phyloP scores from a whole-genome alignment of 2,888 invertebrate genomes.

The Sminthurinus aureus region DNA sequence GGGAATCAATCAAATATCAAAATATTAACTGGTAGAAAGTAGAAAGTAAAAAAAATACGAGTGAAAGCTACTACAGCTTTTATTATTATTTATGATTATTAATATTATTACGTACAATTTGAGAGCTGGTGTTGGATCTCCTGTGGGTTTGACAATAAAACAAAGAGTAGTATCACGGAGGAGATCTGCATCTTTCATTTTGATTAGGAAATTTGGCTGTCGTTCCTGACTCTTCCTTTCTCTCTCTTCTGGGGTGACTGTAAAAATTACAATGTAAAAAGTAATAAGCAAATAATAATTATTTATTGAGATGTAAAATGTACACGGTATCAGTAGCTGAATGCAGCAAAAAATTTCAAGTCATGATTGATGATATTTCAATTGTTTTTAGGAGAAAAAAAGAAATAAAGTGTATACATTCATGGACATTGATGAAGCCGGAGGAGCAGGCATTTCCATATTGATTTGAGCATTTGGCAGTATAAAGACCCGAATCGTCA shows the following conservation, averaged over 20 bases:
- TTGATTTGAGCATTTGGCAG: slow-evolving; percentile 83
- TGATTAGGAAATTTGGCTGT: slow-evolving; percentile 83
- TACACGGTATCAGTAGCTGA: no score
- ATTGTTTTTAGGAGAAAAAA: neutral
- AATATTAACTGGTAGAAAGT: neutral
- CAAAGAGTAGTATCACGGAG: slow-evolving; percentile 84
- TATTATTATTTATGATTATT: no score
- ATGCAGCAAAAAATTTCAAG: neutral
- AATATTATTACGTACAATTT: slow-evolving; percentile 74
- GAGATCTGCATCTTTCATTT: slow-evolving; percentile 86
- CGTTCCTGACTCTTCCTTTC: slow-evolving; percentile 74
- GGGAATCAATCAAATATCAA: neutral
- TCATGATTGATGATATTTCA: neutral
- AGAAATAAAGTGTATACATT: slow-evolving; percentile 68
- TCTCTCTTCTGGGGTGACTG: slow-evolving; percentile 77
- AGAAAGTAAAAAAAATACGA: no score
- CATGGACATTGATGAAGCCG: slow-evolving; percentile 84
- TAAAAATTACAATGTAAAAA: neutral
- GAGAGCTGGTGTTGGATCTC: slow-evolving; percentile 87
- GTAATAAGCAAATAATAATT: neutral
- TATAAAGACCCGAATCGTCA: slow-evolving; percentile 88
- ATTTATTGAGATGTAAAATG: neutral
- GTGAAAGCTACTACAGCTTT: no score
- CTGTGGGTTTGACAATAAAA: slow-evolving; percentile 87
- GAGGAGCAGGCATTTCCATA: slow-evolving; percentile 79